Percentiles rank a stretch among this genome's conserved stretches.
These are phyloP conservation scores for Didymodactylos carnosus DNA, from an alignment of 2,888 invertebrate species.

Conservation along the genomic window DNA sequence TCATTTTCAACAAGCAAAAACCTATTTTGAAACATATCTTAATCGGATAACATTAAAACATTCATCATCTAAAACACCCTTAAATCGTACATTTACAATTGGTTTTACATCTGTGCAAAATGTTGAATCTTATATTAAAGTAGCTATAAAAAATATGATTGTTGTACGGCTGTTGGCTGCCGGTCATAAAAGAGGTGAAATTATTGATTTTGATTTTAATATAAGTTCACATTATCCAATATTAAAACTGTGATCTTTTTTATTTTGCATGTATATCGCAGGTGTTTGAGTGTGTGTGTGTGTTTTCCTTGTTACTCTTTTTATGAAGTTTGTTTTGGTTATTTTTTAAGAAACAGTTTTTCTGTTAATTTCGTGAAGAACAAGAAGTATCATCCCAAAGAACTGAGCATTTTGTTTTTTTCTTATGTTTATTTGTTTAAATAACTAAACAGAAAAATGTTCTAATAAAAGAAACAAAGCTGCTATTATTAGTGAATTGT, in stretches of 20 bases:
- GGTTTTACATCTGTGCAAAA: neutral
- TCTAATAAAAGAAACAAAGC: too few relatives aligned
- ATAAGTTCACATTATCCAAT: neutral
- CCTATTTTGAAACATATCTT: neutral
- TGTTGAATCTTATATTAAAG: neutral
- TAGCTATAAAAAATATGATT: neutral
- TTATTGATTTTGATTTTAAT: neutral
- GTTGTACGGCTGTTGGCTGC: neutral
- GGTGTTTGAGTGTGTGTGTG: too few relatives aligned
- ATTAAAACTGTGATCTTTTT: neutral
- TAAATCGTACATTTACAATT: neutral
- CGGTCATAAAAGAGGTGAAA: neutral
- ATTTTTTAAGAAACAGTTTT: too few relatives aligned
- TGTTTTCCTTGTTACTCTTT: too few relatives aligned
- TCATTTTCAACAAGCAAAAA: neutral
- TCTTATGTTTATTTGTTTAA: too few relatives aligned
- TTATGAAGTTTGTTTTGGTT: too few relatives aligned
- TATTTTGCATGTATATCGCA: too few relatives aligned
- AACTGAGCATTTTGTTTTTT: too few relatives aligned
- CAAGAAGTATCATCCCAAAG: too few relatives aligned
- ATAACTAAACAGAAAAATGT: too few relatives aligned
- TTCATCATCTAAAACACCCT: neutral
- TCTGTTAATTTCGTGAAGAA: too few relatives aligned
- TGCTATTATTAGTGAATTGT: too few relatives aligned
- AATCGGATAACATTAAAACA: neutral